Base-by-base conservation (phyloP, 2,797 vertebrate species). In the Sciurus vulgaris region DNA sequence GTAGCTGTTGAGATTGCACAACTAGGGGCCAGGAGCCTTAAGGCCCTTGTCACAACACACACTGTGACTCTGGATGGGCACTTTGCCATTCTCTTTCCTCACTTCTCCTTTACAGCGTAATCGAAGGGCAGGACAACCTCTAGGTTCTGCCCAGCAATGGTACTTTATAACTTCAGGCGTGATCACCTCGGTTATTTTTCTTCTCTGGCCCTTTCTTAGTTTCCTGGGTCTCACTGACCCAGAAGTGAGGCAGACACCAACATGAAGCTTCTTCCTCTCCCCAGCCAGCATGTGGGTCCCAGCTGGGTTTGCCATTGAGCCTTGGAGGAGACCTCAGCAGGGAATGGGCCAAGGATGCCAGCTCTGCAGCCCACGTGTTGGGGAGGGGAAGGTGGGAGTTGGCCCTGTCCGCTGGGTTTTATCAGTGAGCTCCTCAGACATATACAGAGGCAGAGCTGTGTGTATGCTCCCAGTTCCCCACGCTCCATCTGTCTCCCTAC, bases 401-500 rank as follows among this genome's bases (percentile, higher is more conserved):
- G 65, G 79, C 97, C 96, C 82, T 98, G 69, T 97, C 97, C 91
- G 85, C 98, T 97, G 98, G 97, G 92, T 97, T 98, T 98, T 98
- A 98, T 98, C 98, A 98, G 96, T 17, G 2, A 97, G 97, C 93
- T 96, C 96, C 96, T 72, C 97, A 98, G 97, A 98, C 98, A 98
- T 98, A 98, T 96, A 98, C 98, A 98, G 98, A 98, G 96, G 95
- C 96, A 87, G 95, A 67, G 96, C 98, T 98, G 97, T 98, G 97
- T 98, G 98, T 98, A 98, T 95, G 98, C 98, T 98, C 89, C 77
- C 86, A 89, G 94, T 97, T 92, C 97, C 96, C 97, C 95, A 38
- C 94, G 97, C 98, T 97, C 98, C 98, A 98, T 98, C 98, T 96
- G 96, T 98, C 98, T 98, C 98, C 93, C 96, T 92, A 79, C 97